Evolutionary conservation across 2,888 invertebrate species (phyloP).

Genomic region (Scaptomyza tumidula): DNA sequence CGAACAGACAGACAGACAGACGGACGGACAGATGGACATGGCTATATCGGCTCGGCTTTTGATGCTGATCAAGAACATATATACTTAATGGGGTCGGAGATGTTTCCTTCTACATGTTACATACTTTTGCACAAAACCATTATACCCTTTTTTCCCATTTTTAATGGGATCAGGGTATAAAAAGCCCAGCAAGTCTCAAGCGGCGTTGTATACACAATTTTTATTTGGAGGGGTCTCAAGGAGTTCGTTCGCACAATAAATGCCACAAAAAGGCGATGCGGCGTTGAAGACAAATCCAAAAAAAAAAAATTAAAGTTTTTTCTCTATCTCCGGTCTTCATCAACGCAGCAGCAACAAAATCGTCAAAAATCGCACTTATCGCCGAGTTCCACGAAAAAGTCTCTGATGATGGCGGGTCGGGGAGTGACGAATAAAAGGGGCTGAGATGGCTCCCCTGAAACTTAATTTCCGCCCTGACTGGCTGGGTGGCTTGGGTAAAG

Average conservation of each 20-base stretch:
- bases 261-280: constrained; percentile 65
- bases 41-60: no score
- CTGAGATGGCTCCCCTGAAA: constrained; percentile 54
- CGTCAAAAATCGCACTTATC: constrained; percentile 81
- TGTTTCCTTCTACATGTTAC: no score
- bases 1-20: no score
- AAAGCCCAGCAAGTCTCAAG: constrained; percentile 29
- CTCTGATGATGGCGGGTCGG: constrained; percentile 10
- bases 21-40: no score
- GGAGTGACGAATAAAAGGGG: constrained; percentile 11
- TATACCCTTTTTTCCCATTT: no score
- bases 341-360: constrained; percentile 71
- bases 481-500: constrained; percentile 43
- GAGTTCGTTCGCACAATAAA: constrained; percentile 63
- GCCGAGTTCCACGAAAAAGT: constrained; percentile 58
- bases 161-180: no score
- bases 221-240: constrained; percentile 32
- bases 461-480: constrained; percentile 74
- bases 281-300: constrained; percentile 24
- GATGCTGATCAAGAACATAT: no score
- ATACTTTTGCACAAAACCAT: no score
- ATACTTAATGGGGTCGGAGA: no score
- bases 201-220: constrained; percentile 24
- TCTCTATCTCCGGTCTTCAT: constrained; percentile 55
- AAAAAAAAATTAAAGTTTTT: constrained; percentile 22